Evolutionary conservation across 2,113 vertebrate genomes (phyloP).

Genomic region (Ceyx melanurus): DNA sequence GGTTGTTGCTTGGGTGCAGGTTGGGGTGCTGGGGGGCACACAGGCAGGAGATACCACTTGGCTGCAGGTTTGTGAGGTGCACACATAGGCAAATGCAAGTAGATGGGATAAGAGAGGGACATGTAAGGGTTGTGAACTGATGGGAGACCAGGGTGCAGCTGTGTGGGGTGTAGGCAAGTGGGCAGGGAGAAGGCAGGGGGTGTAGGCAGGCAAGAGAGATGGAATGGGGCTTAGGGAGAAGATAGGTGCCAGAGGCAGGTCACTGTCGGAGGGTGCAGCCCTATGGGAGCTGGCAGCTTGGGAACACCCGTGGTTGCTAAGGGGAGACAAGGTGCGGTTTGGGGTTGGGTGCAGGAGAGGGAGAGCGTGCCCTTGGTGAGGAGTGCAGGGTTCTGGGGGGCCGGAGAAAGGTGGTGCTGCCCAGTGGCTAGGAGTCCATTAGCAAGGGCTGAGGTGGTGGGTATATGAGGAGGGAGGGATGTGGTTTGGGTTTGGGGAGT

Average conservation of each 20-base stretch:
- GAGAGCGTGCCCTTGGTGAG: rapidly evolving
- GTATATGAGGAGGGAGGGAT: background rate
- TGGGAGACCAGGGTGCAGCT: no score
- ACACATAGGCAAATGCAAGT: background rate
- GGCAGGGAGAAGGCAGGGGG: background rate
- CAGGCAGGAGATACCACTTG: background rate
- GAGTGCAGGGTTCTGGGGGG: background rate
- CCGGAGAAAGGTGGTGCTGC: background rate
- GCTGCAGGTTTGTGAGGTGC: background rate
- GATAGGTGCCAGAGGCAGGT: background rate
- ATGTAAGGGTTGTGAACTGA: no score
- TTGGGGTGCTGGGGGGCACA: background rate
- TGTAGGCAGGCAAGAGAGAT: no score
- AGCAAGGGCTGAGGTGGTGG: rapidly evolving
- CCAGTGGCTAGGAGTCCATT: rapidly evolving
- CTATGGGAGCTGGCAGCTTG: background rate
- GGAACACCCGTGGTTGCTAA: background rate
- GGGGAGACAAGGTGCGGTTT: background rate
- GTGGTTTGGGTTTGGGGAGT: background rate
- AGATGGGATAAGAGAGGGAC: background rate
- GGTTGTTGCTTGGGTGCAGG: background rate
- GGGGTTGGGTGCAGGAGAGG: background rate
- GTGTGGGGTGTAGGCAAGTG: background rate
- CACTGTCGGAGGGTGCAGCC: background rate
- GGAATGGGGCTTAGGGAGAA: background rate